phyloP scores from a whole-genome alignment of 2,797 vertebrate genomes.

The Acanthurus tractus region DNA sequence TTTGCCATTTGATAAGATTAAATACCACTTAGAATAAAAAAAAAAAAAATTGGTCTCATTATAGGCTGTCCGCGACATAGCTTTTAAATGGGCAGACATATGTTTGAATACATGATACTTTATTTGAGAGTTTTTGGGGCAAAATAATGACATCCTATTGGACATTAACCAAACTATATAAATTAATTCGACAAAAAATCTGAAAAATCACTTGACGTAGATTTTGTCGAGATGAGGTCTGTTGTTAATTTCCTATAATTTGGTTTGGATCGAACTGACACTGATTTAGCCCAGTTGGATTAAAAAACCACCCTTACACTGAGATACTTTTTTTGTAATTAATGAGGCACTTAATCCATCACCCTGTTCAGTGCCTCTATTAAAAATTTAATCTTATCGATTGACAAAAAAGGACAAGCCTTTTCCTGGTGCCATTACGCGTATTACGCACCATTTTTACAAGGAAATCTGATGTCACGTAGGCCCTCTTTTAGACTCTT shows the following conservation, averaged over 20 bases:
- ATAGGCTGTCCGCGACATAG: not conserved
- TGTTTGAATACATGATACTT: not conserved
- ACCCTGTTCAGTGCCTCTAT: not conserved
- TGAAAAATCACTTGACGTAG: not conserved
- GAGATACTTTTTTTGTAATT: conserved; percentile 6
- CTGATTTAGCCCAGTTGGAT: conserved; percentile 15
- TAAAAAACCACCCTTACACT: not conserved
- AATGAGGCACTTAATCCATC: conserved; percentile 25
- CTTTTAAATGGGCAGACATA: not conserved
- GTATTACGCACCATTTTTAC: conserved; percentile 56
- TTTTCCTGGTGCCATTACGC: conserved; percentile 57
- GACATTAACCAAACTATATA: not conserved
- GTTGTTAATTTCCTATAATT: not conserved
- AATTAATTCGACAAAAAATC: not conserved
- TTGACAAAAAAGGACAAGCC: conserved; percentile 4
- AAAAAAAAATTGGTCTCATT: no score
- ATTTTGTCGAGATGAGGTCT: not conserved
- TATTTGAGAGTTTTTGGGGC: not conserved
- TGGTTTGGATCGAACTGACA: not conserved
- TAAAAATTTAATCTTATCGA: conserved; percentile 8
- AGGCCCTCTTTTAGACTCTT: not conserved
- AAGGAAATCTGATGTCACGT: conserved; percentile 34
- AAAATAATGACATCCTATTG: not conserved
- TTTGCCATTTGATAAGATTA: no score
- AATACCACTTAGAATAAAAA: no score